Conservation (phyloP, 2,888 invertebrate genomes). For the Stratiomys singularior region DNA sequence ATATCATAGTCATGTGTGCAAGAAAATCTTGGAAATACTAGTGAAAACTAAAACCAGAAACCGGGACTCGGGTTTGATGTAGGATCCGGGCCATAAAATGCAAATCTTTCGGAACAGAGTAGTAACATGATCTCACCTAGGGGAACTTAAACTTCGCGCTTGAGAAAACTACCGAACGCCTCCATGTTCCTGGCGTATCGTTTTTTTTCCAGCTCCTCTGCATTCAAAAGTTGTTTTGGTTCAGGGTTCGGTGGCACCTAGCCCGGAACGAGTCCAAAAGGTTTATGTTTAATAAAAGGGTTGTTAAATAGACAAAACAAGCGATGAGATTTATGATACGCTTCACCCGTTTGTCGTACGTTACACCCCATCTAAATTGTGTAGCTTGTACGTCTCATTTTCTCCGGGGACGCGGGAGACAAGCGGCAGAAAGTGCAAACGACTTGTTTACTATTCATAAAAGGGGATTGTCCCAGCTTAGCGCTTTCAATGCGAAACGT, state of each 20-base stretch:
- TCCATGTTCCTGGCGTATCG: not conserved
- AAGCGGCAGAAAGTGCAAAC: conserved; percentile 34
- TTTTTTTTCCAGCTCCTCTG: not conserved
- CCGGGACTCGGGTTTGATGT: not conserved
- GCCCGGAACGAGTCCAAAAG: conserved; percentile 28
- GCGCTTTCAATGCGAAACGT: conserved; percentile 23
- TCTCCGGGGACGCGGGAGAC: not conserved
- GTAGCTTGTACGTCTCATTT: not conserved
- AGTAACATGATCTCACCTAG: conserved; percentile 34
- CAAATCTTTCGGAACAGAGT: conserved; percentile 30
- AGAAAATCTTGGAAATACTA: not conserved
- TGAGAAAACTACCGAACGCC: conserved; percentile 23
- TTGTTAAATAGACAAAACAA: conserved; percentile 46
- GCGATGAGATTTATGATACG: conserved; percentile 42
- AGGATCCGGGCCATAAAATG: conserved; percentile 41
- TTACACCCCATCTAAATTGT: conserved; percentile 18
- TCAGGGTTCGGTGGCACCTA: not conserved
- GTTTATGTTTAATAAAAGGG: conserved; percentile 45
- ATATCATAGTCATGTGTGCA: conserved; percentile 19
- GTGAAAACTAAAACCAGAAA: conserved; percentile 17
- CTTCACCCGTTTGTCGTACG: not conserved
- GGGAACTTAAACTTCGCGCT: conserved; percentile 29
- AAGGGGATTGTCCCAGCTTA: conserved; percentile 44
- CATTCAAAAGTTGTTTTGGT: conserved; percentile 13
- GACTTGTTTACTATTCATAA: conserved; percentile 47